Evolutionary conservation across 2,113 vertebrate genomes (phyloP).

Genomic region (Catagonus wagneri): DNA sequence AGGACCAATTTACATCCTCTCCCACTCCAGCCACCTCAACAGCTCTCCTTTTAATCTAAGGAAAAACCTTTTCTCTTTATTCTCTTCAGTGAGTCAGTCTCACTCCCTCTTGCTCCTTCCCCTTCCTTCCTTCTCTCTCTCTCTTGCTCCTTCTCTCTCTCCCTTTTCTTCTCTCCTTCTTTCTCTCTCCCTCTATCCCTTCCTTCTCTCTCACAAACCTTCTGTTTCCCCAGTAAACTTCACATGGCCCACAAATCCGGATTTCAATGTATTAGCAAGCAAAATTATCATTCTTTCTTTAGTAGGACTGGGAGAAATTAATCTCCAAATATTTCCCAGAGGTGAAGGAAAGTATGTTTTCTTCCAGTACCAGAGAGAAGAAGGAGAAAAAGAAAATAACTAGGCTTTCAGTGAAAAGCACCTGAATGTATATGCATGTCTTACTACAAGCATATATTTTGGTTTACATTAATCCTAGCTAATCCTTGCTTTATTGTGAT

Average conservation of each 20-base stretch:
- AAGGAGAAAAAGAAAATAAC: conserved; percentile 14
- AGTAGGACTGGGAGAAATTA: not conserved
- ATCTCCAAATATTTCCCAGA: not conserved
- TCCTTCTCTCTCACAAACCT: not conserved
- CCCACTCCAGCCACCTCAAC: not conserved
- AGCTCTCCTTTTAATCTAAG: not conserved
- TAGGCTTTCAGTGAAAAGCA: not conserved
- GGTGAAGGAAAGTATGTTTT: not conserved
- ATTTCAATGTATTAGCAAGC: not conserved
- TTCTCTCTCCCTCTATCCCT: not conserved
- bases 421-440: not conserved
- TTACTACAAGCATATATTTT: conserved; percentile 5
- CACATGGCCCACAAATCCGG: not conserved
- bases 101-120: not conserved
- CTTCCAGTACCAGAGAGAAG: not conserved
- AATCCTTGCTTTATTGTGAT: not conserved
- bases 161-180: accelerated
- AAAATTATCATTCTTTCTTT: conserved; percentile 10
- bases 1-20: not conserved
- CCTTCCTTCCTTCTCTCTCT: accelerated
- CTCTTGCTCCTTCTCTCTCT: not conserved
- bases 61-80: not conserved
- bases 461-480: not conserved
- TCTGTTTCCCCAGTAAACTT: not conserved
- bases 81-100: not conserved